Percentiles rank a stretch among this genome's conserved stretches.
Evolutionary conservation across 2,113 vertebrate species (phyloP).

Genomic region (Paraplagusia blochii): DNA sequence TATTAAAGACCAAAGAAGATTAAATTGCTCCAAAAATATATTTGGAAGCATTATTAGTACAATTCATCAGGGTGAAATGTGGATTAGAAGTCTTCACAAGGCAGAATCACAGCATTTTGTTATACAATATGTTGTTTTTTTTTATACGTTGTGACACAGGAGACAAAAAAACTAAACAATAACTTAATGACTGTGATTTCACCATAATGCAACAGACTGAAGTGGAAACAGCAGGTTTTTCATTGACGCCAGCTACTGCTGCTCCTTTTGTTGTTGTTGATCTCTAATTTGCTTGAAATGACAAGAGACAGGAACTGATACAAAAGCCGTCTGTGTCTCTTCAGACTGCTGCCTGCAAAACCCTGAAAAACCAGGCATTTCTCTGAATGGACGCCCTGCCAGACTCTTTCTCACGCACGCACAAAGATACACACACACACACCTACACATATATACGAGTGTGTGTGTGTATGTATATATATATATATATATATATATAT

Average conservation of each 20-base stretch:
- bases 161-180: constrained; percentile 43
- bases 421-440: constrained; percentile 12
- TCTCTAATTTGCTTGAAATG: constrained; percentile 96
- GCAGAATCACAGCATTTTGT: constrained; percentile 10
- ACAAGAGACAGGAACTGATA: constrained; percentile 89
- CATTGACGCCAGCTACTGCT: constrained; percentile 79
- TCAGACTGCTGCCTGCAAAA: constrained; percentile 79
- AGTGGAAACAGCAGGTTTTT: constrained; percentile 79
- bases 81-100: constrained; percentile 25
- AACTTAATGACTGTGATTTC: constrained; percentile 68
- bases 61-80: neutral
- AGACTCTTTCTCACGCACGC: constrained; percentile 59
- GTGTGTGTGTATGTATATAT: too few relatives aligned
- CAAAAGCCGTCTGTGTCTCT: constrained; percentile 90
- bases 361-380: constrained; percentile 88
- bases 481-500: constrained; percentile 12
- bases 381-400: constrained; percentile 69
- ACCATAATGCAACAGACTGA: constrained; percentile 66
- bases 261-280: constrained; percentile 80
- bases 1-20: too few relatives aligned
- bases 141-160: constrained; percentile 36
- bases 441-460: constrained; percentile 17
- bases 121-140: constrained; percentile 16
- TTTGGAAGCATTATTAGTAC: too few relatives aligned
- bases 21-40: too few relatives aligned